Base-by-base conservation (phyloP, 2,113 vertebrate genomes). In the Noturus placidus region DNA sequence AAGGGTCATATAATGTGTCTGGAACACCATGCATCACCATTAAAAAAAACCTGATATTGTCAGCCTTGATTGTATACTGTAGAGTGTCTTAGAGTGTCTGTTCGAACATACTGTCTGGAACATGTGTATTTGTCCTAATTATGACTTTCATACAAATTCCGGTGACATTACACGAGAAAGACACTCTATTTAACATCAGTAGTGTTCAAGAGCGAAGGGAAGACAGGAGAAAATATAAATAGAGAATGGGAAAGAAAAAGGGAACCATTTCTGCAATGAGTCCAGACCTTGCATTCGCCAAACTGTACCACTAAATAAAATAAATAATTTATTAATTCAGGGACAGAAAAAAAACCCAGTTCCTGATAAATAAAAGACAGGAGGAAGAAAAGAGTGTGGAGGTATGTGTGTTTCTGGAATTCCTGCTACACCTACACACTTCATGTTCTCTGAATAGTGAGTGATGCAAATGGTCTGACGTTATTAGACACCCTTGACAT, bases 401-500 rank as follows among this genome's bases (percentile, higher is more conserved):
- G n/a, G 54, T 81, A 54, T 76, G n/a, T 50, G 22, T 76, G 10
- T 76, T 27, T 13, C 22, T 2, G 0, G 42, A 33, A 87, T 57
- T 83, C 63, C 17, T 56, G 38, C 22, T 19, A 46, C 42, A 63
- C 35, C 38, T 86, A 15, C 56, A 52, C n/a, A 19, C 42, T 61
- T 57, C 56, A 46, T 63, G 46, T 52, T 50, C 74, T 35, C 33
- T 50, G 15, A 86, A 50, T 27, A 63, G 33, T 19, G 42, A 86
- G 76, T 86, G 59, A 86, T 33, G 42, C 85, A 79, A 79, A 79
- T 67, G 42, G 20, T 22, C 56, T 63, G 72, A 76, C 38, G 30
- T 79, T 67, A 84, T 38, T 22, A 65, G 42, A 61, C n/a, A 33
- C 85, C 67, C 74, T 79, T 46, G 57, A 86, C 76, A 79, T 79